Evolutionary conservation across 2,113 vertebrate genomes (phyloP), one percentile per base, ranked within the genome.

Genomic region (Dipodomys stephensi): DNA sequence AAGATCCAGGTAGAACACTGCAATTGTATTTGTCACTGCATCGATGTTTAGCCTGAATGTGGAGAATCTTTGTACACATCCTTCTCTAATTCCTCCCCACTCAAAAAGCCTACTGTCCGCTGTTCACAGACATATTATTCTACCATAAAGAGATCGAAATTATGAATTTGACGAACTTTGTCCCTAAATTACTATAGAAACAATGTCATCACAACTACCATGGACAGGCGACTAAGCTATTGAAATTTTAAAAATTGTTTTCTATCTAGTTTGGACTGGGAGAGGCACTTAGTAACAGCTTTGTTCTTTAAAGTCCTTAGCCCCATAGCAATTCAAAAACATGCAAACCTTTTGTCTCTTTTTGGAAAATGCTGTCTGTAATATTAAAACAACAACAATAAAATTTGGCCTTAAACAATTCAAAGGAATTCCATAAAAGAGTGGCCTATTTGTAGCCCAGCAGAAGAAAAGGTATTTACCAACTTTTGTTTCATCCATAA

Each of bases 291-390:
- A 73, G 28, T 20, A 57, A 89, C 20, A 71, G 7, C 8, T 22
- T 88, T 88, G 60, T 15, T 20, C 62, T 95, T 95, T 23, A 57
- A 92, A 80, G 64, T 87, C 30, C 35, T 71, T 62, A 49, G 64
- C 6, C 78, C 90, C 13, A 44, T n/a, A 78, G 71, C 3, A 78
- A 8, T 76, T 87, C 15, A 88, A 78, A 85, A 73, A 20, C 27
- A 87, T 91, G 78, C 2, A 6, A 91, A 7, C 84, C 7, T 23
- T 86, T 71, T 69, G 3, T 83, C 10, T 87, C 18, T 53, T 90
- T 67, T 90, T 81, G 7, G n/a, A 67, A 83, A 88, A 94, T 81
- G 18, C 22, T 49, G 19, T 65, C 91, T 96, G 73, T 62, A 87
- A 74, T 82, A 7, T 46, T 81, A 60, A 92, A 83, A 92, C 19